These are phyloP conservation scores for Notamacropus eugenii DNA, from an alignment of 2,797 vertebrate genomes.

Conservation along the genomic window DNA sequence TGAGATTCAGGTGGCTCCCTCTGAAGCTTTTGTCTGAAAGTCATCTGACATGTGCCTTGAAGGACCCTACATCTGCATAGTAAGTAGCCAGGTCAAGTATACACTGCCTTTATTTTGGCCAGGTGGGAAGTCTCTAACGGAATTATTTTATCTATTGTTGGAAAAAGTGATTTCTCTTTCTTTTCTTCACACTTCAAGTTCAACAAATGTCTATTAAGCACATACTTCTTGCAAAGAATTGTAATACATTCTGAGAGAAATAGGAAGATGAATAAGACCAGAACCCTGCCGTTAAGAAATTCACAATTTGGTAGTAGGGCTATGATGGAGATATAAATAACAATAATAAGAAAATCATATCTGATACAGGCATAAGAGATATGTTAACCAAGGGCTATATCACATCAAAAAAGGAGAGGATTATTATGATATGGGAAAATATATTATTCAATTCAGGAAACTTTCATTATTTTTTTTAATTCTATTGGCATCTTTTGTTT, in stretches of 20 bases:
- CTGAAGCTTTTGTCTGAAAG: constrained; percentile 50
- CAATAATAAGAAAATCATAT: neutral
- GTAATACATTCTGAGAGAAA: neutral
- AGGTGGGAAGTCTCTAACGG: fast-evolving
- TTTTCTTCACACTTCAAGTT: neutral
- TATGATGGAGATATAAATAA: neutral
- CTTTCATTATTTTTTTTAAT: neutral
- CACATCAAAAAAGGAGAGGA: neutral
- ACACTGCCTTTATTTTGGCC: neutral
- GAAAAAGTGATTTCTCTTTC: neutral
- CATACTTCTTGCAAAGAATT: neutral
- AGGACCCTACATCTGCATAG: neutral
- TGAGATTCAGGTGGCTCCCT: constrained; percentile 37
- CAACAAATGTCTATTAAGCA: neutral
- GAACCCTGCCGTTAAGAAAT: neutral
- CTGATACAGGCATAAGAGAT: neutral
- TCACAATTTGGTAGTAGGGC: neutral
- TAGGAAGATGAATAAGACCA: neutral
- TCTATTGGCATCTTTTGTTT: neutral
- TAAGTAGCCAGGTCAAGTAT: constrained; percentile 27
- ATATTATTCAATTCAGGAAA: neutral
- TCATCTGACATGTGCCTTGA: constrained; percentile 33
- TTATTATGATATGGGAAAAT: neutral
- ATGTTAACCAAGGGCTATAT: neutral
- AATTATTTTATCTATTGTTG: neutral